Percentiles rank a stretch among this genome's conserved stretches.
These are phyloP conservation scores for Rotaria sp. DNA, from an alignment of 2,888 invertebrate genomes.

Conservation along the genomic window DNA sequence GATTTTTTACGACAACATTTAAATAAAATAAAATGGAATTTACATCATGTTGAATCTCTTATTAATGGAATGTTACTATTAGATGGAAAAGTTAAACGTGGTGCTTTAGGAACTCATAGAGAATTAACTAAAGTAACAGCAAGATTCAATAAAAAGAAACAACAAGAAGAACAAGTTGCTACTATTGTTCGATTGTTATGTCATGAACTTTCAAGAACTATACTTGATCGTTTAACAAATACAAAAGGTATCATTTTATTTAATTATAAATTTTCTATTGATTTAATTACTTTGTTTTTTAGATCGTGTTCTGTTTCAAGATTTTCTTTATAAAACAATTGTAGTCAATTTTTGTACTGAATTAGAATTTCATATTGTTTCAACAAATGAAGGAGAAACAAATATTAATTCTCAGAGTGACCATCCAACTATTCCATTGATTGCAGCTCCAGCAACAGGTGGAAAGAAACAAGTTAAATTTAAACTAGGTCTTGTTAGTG, in stretches of 20 bases:
- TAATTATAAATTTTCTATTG: not conserved
- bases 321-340: not conserved
- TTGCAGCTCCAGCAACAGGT: not conserved
- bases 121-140: not conserved
- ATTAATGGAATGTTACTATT: not conserved
- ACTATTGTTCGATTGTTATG: not conserved
- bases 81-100: not conserved
- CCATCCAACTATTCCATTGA: not conserved
- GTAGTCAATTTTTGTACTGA: not conserved
- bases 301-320: not conserved
- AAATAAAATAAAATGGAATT: not conserved
- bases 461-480: slow-evolving; percentile 21
- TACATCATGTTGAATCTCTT: slow-evolving; percentile 2
- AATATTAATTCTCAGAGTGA: not conserved
- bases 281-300: not conserved
- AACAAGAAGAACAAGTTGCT: not conserved
- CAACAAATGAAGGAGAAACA: not conserved
- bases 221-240: not conserved
- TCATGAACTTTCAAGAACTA: not conserved
- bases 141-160: not conserved
- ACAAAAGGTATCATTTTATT: not conserved
- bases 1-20: not conserved
- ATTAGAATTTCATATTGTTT: not conserved
- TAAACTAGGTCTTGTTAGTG: not conserved
- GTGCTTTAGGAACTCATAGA: not conserved